Conservation (phyloP, 2,113 vertebrate genomes). For the Tachuris rubrigastra region DNA sequence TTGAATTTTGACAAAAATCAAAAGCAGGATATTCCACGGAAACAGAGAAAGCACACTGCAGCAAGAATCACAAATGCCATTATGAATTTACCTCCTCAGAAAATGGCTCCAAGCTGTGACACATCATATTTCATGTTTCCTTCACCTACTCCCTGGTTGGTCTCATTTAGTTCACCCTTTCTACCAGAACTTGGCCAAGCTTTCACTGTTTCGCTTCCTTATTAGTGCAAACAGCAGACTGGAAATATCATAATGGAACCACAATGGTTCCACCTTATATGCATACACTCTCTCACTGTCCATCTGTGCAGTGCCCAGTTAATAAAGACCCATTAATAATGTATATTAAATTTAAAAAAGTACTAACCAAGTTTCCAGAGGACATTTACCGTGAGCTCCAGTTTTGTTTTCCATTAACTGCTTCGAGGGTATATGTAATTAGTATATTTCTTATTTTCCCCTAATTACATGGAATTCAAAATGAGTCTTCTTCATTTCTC, state of each 20-base stretch:
- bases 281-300: not conserved
- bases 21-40: not conserved
- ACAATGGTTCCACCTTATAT: not conserved
- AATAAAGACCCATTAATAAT: accelerated
- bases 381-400: not conserved
- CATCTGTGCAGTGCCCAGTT: not conserved
- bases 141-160: not conserved
- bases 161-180: not conserved
- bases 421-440: not conserved
- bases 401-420: not conserved
- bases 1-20: not conserved
- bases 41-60: not conserved
- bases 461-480: not conserved
- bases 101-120: not conserved
- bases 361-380: not conserved
- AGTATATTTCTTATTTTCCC: not conserved
- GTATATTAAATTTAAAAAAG: not conserved
- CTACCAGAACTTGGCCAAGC: not conserved
- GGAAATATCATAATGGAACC: not conserved
- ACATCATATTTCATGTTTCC: not conserved
- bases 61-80: not conserved
- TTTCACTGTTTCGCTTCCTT: not conserved
- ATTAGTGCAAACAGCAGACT: not conserved
- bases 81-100: not conserved
- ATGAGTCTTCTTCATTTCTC: not conserved